Evolutionary conservation across 2,888 invertebrate species (phyloP).

Genomic region (Lithophane socia): DNA sequence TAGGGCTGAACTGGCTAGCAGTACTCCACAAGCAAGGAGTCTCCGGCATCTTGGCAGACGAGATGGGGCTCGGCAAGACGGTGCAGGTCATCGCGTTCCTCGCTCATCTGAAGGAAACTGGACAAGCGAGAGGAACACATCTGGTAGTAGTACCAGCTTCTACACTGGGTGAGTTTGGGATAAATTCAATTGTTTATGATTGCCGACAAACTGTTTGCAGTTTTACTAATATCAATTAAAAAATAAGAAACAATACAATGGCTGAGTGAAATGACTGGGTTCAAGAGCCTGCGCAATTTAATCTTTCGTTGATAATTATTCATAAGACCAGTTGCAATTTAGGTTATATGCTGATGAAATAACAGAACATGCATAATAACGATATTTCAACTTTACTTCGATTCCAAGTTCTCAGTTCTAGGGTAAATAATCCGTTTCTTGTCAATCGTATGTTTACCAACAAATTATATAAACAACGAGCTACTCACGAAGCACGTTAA

Average conservation of each 20-base stretch:
- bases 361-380: background rate
- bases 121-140: slow-evolving; percentile 94
- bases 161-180: slow-evolving; percentile 92
- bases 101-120: slow-evolving; percentile 96
- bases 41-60: slow-evolving; percentile 98
- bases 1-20: slow-evolving; percentile 98
- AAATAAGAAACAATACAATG: background rate
- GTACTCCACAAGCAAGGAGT: slow-evolving; percentile 97
- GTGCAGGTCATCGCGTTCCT: slow-evolving; percentile 98
- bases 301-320: background rate
- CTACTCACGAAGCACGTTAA: no score
- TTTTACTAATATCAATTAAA: background rate
- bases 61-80: slow-evolving; percentile 99
- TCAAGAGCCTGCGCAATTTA: background rate
- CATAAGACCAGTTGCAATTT: background rate
- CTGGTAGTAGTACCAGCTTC: slow-evolving; percentile 99
- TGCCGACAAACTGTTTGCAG: no score
- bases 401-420: background rate
- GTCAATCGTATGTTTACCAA: no score
- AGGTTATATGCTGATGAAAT: no score
- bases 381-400: background rate
- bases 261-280: no score
- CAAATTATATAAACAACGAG: no score
- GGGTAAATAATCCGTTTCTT: background rate
- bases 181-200: background rate